A percentile compares a stretch with the other conserved stretches of the same genome.
phyloP scores from a whole-genome alignment of 2,797 vertebrate species.

The Pipistrellus pygmaeus region DNA sequence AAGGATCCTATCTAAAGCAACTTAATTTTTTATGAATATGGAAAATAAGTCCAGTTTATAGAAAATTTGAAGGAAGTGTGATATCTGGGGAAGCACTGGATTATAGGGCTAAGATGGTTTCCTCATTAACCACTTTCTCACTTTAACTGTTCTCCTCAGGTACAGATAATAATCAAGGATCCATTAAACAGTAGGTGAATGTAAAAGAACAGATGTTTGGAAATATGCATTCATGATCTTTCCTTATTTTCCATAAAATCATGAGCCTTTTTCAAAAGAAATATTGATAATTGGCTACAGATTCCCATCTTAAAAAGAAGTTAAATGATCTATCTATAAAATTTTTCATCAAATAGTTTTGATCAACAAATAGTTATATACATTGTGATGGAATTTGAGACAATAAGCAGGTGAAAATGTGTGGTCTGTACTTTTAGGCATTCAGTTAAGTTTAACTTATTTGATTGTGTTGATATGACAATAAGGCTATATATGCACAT shows the following conservation, averaged over 20 bases:
- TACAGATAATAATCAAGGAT: conserved; percentile 44
- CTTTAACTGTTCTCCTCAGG: neutral
- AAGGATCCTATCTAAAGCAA: conserved; percentile 67
- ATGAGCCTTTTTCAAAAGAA: neutral
- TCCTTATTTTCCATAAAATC: neutral
- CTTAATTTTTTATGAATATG: conserved; percentile 73
- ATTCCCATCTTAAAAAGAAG: neutral
- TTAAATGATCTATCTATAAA: neutral
- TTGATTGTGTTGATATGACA: neutral
- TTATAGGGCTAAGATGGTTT: neutral
- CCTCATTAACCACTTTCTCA: neutral
- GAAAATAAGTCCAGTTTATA: conserved; percentile 66
- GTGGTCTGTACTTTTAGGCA: neutral
- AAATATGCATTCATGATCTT: neutral
- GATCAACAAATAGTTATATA: neutral
- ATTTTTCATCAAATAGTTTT: neutral
- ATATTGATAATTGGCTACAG: neutral
- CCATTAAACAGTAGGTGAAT: neutral
- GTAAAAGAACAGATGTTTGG: neutral
- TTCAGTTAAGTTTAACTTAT: neutral
- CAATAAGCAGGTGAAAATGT: neutral
- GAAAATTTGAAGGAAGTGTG: conserved; percentile 42
- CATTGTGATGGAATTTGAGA: neutral
- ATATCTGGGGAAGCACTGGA: neutral
- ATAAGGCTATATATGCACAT: neutral